Base-by-base conservation (phyloP, 2,888 invertebrate genomes). In the Rhamnusium bicolor region DNA sequence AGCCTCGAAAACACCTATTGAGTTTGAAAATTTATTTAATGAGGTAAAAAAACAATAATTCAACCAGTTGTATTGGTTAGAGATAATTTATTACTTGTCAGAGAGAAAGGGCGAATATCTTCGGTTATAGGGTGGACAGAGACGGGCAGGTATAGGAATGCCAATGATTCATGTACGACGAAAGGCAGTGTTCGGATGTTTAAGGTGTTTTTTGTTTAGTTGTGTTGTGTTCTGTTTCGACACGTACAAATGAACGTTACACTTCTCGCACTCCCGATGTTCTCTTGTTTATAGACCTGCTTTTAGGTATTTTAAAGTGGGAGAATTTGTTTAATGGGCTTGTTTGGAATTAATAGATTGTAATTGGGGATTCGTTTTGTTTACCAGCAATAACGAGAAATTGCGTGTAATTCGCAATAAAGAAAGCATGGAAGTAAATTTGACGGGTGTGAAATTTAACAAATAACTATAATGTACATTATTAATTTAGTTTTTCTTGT, bases 81-180 rank as follows among this genome's bases (percentile, higher is more conserved):
- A 79, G 85, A 86, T 86, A 86, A 87, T 87, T 86, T 87, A 87
- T 84, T 80, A 78, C 74, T 63, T 58, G 62, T 47, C 40, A 51
- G 74, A 84, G 69, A 73, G 76, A 75, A 83, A 85, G 62, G 75
- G 79, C 69, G 66, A 75, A 76, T 19, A 63, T 53, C n/a, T 21
- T 40, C 16, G 51, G 24, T 16, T 14, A 53, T 21, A 69, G 58
- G 71, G 47, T 12, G 21, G 80, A 83, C 40, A 68, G 78, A 81
- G 82, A 82, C 69, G 76, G 75, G 66, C 60, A 76, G 53, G 67
- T 73, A 73, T 72, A 81, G 85, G 87, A 86, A 88, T 87, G 85
- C 86, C 86, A 84, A 86, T 87, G 88, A 87, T 88, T 87, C 87
- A 88, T 87, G 86, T 80, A 86, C 86, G 86, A 86, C 86, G 85